These are phyloP conservation scores for Drosophila mulleri DNA, from an alignment of 2,888 invertebrate genomes.

Conservation along the genomic window DNA sequence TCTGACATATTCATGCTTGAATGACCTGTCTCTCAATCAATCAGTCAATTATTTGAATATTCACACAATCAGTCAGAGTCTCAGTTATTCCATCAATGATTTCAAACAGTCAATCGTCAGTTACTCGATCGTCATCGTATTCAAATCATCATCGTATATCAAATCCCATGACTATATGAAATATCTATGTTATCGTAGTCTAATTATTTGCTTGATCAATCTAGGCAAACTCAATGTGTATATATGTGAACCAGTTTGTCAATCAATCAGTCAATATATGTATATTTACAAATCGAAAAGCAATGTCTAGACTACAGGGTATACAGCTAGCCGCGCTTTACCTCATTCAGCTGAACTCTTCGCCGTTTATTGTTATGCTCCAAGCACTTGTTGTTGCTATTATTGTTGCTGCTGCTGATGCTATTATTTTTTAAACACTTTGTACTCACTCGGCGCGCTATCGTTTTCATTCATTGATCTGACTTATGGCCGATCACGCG, in stretches of 20 bases:
- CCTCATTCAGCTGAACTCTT: neutral
- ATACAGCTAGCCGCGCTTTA: neutral
- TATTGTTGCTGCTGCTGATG: conserved; percentile 17
- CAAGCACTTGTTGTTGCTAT: conserved; percentile 15
- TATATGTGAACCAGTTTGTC: too few species aligned
- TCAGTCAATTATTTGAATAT: neutral
- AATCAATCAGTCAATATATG: neutral
- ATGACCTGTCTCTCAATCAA: neutral
- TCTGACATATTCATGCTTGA: too few species aligned
- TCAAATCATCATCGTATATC: neutral
- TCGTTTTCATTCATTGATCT: conserved; percentile 77
- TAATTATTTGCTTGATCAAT: too few species aligned
- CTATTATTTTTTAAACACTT: conserved; percentile 42
- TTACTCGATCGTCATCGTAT: too few species aligned
- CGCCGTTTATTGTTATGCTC: conserved; percentile 7
- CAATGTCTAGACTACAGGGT: neutral
- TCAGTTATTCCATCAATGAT: too few species aligned
- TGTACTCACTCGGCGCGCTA: conserved; percentile 49
- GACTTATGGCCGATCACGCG: conserved; percentile 75
- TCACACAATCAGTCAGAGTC: too few species aligned
- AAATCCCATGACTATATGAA: neutral
- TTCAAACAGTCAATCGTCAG: neutral
- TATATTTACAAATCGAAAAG: too few species aligned
- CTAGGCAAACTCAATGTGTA: too few species aligned
- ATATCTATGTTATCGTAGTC: too few species aligned